Evolutionary conservation across 2,113 vertebrate species (phyloP), one percentile per base, ranked within the genome.

Genomic region (Megaleporinus macrocephalus): DNA sequence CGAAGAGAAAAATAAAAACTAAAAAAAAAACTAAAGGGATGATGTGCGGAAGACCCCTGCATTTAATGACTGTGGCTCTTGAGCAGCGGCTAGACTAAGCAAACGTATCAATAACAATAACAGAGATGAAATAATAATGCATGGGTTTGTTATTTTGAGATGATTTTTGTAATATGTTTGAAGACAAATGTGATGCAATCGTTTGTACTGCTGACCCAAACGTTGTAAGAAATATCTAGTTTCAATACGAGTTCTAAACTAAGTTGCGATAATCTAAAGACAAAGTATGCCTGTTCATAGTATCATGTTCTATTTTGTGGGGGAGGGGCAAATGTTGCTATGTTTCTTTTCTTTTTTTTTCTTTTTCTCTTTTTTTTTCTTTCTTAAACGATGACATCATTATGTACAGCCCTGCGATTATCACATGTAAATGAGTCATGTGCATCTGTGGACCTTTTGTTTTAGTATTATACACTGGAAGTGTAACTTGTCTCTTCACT

Each of bases 401-500:
- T 89, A 91, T 93, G 91, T 93, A 93, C 90, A 92, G 88, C 91
- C 91, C 91, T 88, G 88, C 85, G 72, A 86, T 90, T 90, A 90
- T 85, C 85, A 85, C 86, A 74, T 93, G 91, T 92, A 92, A 93
- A 94, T 90, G 89, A 92, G 88, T 90, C 88, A 90, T 85, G 85
- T 92, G 89, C 91, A 87, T 90, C 87, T 91, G 91, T 93, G 91
- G 91, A 92, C 85, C 86, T 94, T 91, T 84, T 91, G 81, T 90
- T 91, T 93, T 92, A 94, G 92, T 93, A 91, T 89, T 90, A 93
- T 94, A 94, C 94, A 95, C 94, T 95, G 94, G 94, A 95, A 88
- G 90, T 92, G 87, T 90, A 88, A 91, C 87, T 88, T 82, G 87
- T 91, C 87, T 86, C 68, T 87, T 85, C 83, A 85, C 36, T 85